Evolutionary conservation across 2,113 vertebrate genomes (phyloP).

Genomic region (Oncorhynchus tshawytscha): DNA sequence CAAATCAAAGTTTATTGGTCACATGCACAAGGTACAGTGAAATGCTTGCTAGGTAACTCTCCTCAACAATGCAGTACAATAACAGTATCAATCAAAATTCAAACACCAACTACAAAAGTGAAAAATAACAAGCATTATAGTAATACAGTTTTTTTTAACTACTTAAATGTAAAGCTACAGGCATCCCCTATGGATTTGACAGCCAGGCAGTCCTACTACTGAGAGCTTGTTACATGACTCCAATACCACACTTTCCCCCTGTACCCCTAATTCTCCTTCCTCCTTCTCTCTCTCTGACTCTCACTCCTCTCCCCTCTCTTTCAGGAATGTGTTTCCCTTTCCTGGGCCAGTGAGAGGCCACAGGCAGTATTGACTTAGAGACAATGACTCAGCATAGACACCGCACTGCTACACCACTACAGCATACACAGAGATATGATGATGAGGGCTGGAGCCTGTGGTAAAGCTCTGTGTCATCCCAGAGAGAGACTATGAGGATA

Average conservation of each 20-base stretch:
- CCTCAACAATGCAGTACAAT: too few relatives aligned
- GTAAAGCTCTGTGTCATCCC: constrained; percentile 7
- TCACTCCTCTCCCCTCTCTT: constrained; percentile 34
- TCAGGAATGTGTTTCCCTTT: constrained; percentile 61
- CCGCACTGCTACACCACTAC: too few relatives aligned
- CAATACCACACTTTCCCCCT: neutral
- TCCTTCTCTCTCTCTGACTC: constrained; percentile 42
- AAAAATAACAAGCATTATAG: too few relatives aligned
- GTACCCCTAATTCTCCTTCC: constrained; percentile 19
- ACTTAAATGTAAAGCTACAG: neutral
- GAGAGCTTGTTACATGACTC: neutral
- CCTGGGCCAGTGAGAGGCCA: constrained; percentile 39
- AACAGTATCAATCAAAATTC: too few relatives aligned
- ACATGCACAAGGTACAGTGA: too few relatives aligned
- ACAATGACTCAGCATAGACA: constrained; percentile 64
- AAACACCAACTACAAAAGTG: too few relatives aligned
- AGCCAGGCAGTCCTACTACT: neutral
- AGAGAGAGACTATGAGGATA: constrained; percentile 5
- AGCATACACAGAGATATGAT: neutral
- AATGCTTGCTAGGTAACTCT: too few relatives aligned
- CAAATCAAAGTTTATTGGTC: too few relatives aligned
- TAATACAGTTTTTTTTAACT: neutral
- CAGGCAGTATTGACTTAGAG: constrained; percentile 39
- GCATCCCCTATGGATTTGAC: too few relatives aligned
- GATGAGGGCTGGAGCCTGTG: neutral